Evolutionary conservation across 2,888 invertebrate genomes (phyloP).

Genomic region (Molanna angustata): DNA sequence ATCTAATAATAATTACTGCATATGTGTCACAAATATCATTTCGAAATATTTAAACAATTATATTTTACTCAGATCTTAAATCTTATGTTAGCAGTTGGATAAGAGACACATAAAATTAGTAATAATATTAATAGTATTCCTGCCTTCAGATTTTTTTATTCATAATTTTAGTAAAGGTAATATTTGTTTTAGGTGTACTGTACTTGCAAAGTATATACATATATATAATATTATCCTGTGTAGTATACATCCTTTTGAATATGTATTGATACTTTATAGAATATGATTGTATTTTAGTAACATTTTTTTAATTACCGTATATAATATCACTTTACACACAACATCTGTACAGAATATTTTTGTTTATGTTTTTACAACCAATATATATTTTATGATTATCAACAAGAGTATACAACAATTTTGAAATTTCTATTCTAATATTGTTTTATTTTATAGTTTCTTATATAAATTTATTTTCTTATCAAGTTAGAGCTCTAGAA

Average conservation of each 20-base stretch:
- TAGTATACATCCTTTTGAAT: slow-evolving; percentile 57
- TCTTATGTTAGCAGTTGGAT: too few species aligned
- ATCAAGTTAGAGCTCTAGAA: slow-evolving; percentile 10
- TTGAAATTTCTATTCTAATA: slow-evolving; percentile 5
- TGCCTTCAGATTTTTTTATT: slow-evolving; percentile 18
- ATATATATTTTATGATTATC: slow-evolving; percentile 17
- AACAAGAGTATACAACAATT: too few species aligned
- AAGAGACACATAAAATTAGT: too few species aligned
- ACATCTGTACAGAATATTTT: slow-evolving; percentile 16
- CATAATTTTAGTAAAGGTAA: slow-evolving; percentile 1
- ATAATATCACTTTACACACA: slow-evolving; percentile 1
- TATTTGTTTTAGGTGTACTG: slow-evolving; percentile 14
- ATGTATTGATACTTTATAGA: slow-evolving; percentile 59
- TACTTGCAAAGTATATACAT: too few species aligned
- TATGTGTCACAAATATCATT: too few species aligned
- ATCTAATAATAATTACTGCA: slow-evolving; percentile 6
- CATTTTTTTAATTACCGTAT: too few species aligned
- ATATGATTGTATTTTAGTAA: too few species aligned
- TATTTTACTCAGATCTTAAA: too few species aligned
- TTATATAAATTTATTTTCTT: slow-evolving; percentile 12
- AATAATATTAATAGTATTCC: slow-evolving; percentile 12
- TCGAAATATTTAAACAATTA: too few species aligned
- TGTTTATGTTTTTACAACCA: slow-evolving; percentile 8
- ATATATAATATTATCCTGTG: slow-evolving; percentile 30
- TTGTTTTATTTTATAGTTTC: slow-evolving; percentile 18